Conservation (phyloP, 2,888 invertebrate species). For the Cheilosia pagana region DNA sequence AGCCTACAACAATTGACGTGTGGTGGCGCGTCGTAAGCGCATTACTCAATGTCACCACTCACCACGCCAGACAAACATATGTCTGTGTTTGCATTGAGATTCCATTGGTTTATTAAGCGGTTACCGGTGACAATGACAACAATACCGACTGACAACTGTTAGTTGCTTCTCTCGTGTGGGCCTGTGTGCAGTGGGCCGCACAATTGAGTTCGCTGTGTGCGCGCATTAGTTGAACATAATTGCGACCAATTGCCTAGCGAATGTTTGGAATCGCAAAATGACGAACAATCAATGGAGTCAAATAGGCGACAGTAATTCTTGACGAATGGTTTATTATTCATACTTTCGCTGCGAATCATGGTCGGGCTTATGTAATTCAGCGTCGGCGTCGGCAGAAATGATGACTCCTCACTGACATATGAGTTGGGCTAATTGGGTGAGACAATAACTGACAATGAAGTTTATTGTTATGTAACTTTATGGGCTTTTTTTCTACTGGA, state of each 20-base stretch:
- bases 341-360: conserved; percentile 44
- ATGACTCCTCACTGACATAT: conserved; percentile 3
- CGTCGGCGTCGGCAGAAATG: conserved; percentile 9
- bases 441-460: conserved; percentile 29
- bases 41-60: conserved; percentile 47
- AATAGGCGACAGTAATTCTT: conserved; percentile 25
- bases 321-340: conserved; percentile 37
- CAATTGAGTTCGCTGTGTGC: conserved; percentile 39
- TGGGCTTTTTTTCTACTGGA: conserved; percentile 22
- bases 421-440: conserved; percentile 41
- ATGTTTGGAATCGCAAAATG: conserved; percentile 31
- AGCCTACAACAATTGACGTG: conserved; percentile 37
- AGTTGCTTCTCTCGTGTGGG: background rate
- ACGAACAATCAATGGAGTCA: conserved; percentile 26
- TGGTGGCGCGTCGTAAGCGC: conserved; percentile 22
- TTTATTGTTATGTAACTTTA: conserved; percentile 7
- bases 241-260: conserved; percentile 19
- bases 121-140: no score
- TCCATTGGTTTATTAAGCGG: background rate
- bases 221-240: conserved; percentile 26
- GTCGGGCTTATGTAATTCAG: conserved; percentile 35
- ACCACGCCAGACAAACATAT: background rate
- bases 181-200: conserved; percentile 46
- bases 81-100: conserved; percentile 25
- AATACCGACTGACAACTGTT: background rate